Percentiles rank a stretch among this genome's conserved stretches.
Conservation (phyloP, 1,140 invertebrate species). For the Diabrotica undecimpunctata region DNA sequence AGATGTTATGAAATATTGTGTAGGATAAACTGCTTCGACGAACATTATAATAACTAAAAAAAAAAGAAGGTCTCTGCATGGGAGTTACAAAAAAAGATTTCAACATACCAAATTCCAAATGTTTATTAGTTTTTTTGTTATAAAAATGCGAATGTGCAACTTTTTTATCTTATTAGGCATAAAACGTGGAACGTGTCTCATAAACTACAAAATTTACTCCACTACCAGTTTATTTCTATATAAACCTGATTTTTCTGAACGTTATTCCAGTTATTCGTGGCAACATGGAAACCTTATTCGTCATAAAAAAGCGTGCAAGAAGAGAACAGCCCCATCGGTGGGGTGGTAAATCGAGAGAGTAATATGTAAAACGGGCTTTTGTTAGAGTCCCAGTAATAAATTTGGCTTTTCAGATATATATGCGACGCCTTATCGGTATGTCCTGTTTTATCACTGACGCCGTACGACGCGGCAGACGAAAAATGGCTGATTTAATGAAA, state of each 20-base stretch:
- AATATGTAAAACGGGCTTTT: conserved; percentile 18
- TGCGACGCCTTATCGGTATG: not conserved
- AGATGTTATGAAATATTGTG: conserved; percentile 4
- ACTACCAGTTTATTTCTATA: no score
- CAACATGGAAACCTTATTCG: conserved; percentile 4
- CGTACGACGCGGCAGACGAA: not conserved
- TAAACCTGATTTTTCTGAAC: no score
- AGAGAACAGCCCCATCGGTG: not conserved
- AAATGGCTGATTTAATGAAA: not conserved
- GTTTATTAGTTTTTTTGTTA: no score
- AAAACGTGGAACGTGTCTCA: no score
- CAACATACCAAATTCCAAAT: no score
- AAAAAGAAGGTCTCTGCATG: no score
- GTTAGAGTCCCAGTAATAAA: conserved; percentile 7
- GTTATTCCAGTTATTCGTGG: not conserved
- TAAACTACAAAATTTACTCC: no score
- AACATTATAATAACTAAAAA: not conserved
- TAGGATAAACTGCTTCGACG: not conserved
- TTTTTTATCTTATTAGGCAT: no score
- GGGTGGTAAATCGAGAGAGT: conserved; percentile 6
- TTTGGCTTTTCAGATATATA: conserved; percentile 14
- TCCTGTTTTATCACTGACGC: conserved; percentile 1
- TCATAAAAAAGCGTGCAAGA: not conserved
- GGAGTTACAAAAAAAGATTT: no score
- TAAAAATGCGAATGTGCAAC: no score